Evolutionary conservation across 2,113 vertebrate species (phyloP).

Genomic region (Campylorhamphus procurvoides): DNA sequence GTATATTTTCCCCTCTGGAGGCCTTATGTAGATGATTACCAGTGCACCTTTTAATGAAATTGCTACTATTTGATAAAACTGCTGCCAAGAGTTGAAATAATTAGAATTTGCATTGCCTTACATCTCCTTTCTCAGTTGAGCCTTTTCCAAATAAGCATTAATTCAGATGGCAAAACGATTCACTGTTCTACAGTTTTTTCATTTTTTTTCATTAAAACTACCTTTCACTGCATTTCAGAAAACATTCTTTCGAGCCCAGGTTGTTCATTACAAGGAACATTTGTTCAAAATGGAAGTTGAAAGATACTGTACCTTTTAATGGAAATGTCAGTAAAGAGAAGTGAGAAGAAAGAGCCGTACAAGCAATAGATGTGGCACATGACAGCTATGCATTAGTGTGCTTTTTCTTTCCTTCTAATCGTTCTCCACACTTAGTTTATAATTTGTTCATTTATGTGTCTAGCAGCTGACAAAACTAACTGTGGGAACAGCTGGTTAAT

Average conservation of each 20-base stretch:
- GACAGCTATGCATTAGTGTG: slow-evolving; percentile 61
- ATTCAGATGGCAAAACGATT: slow-evolving; percentile 56
- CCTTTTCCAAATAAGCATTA: slow-evolving; percentile 55
- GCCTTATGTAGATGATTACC: slow-evolving; percentile 52
- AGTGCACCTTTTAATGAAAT: slow-evolving; percentile 71
- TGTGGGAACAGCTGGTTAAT: slow-evolving; percentile 56
- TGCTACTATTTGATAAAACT: slow-evolving; percentile 74
- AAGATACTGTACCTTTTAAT: slow-evolving; percentile 59
- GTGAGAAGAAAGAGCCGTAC: slow-evolving; percentile 69
- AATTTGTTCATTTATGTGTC: slow-evolving; percentile 67
- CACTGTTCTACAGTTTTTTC: not conserved
- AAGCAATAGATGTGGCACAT: slow-evolving; percentile 65
- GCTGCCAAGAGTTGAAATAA: slow-evolving; percentile 72
- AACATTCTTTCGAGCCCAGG: slow-evolving; percentile 9
- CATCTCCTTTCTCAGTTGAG: slow-evolving; percentile 66
- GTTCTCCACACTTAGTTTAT: slow-evolving; percentile 61
- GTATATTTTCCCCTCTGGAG: slow-evolving; percentile 52
- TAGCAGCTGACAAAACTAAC: slow-evolving; percentile 50
- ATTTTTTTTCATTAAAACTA: slow-evolving; percentile 33
- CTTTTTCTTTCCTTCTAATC: slow-evolving; percentile 59
- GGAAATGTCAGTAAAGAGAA: slow-evolving; percentile 66
- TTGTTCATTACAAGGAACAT: slow-evolving; percentile 49
- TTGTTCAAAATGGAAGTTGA: slow-evolving; percentile 37
- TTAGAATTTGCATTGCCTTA: slow-evolving; percentile 67
- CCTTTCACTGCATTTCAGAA: slow-evolving; percentile 40